A percentile compares a stretch with the other conserved stretches of the same genome.
Conservation (phyloP, 2,797 vertebrate species). For the Melanotaenia parkinsoni region DNA sequence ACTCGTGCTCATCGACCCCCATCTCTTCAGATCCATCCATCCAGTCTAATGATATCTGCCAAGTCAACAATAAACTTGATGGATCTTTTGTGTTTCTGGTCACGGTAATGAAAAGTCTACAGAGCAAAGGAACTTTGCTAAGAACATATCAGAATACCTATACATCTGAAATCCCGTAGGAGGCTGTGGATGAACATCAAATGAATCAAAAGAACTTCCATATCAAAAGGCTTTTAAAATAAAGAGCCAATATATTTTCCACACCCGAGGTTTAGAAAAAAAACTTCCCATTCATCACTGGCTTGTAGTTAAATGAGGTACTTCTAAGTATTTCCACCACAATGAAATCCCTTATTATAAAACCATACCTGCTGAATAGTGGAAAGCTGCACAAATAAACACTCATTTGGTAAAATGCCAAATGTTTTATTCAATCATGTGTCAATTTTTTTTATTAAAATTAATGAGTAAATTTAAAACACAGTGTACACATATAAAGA, state of each 20-base stretch:
- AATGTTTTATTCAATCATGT: conserved; percentile 44
- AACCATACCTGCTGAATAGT: conserved; percentile 26
- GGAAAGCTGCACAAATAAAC: conserved; percentile 46
- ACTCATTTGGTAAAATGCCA: conserved; percentile 51
- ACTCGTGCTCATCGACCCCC: conserved; percentile 51
- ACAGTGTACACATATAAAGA: conserved; percentile 1
- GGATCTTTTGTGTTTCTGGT: conserved; percentile 47
- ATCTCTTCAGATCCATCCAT: conserved; percentile 48
- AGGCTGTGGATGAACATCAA: conserved; percentile 29
- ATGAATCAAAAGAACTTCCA: conserved; percentile 28
- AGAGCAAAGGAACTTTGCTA: conserved; percentile 31
- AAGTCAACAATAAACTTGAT: conserved; percentile 70
- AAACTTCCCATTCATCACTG: conserved; percentile 19
- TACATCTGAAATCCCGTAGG: conserved; percentile 14
- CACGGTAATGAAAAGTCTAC: conserved; percentile 46
- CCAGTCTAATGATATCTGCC: conserved; percentile 67
- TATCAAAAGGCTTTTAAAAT: conserved; percentile 26
- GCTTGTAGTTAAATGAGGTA: conserved; percentile 37
- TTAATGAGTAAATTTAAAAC: conserved; percentile 38
- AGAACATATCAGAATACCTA: conserved; percentile 39
- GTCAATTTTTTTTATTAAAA: conserved; percentile 31
- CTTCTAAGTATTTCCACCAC: conserved; percentile 35
- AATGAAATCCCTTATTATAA: conserved; percentile 24
- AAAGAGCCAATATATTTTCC: conserved; percentile 43
- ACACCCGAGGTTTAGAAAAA: conserved; percentile 21